These are phyloP conservation scores for Poecilia wingei DNA, from an alignment of 2,797 vertebrate genomes.

Conservation along the genomic window DNA sequence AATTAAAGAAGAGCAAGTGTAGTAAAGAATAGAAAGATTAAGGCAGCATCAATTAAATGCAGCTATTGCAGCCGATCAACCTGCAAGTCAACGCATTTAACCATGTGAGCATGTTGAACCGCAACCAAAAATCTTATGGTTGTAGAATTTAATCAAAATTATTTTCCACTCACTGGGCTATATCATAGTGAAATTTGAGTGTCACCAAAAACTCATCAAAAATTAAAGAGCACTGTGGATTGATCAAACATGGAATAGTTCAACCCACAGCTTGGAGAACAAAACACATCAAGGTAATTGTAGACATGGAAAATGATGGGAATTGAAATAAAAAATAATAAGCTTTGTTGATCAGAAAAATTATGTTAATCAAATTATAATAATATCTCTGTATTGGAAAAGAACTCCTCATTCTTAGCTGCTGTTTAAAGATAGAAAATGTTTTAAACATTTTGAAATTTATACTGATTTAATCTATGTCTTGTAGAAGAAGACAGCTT, in stretches of 20 bases:
- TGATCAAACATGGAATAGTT: constrained; percentile 9
- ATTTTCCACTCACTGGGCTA: constrained; percentile 41
- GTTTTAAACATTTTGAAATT: background rate
- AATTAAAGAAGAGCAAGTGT: background rate
- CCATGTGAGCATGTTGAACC: constrained; percentile 25
- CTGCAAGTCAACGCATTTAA: constrained; percentile 19
- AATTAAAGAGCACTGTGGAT: constrained; percentile 11
- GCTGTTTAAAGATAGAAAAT: background rate
- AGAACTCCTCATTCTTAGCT: background rate
- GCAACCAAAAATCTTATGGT: constrained; percentile 4
- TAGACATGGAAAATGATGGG: background rate
- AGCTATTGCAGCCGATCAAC: constrained; percentile 21
- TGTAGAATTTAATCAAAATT: constrained; percentile 41
- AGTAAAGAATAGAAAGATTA: background rate
- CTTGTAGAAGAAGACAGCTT: background rate
- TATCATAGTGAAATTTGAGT: constrained; percentile 26
- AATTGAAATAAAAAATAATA: background rate
- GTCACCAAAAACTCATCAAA: constrained; percentile 15
- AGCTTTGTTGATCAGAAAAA: background rate
- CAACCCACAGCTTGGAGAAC: background rate
- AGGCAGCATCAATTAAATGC: constrained; percentile 17
- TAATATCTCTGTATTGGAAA: background rate
- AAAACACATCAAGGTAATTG: background rate
- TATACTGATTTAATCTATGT: background rate
- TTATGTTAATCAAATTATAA: background rate